Base-by-base conservation (phyloP, 2,888 invertebrate species). In the Tetragonula carbonaria region DNA sequence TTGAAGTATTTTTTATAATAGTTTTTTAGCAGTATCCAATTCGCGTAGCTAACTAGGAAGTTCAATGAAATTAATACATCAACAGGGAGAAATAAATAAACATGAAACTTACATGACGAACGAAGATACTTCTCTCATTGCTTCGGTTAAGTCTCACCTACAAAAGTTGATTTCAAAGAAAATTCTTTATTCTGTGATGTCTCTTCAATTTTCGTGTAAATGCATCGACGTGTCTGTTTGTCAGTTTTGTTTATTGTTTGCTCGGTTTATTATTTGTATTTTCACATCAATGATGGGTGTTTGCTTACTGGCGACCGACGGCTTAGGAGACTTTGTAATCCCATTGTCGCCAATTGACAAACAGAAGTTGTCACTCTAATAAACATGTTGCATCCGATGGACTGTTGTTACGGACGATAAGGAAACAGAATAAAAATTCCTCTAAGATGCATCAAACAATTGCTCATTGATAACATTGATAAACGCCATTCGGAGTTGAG, bases 211-310 rank as follows among this genome's bases (percentile, higher is more conserved):
- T 28, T 71, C 67, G n/a, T 38, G 33, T 51, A 63, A 71, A 21
- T 53, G 28, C 62, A 72, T 23, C 23, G 71, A 53, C 55, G 8
- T 8, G 62, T 68, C 57, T 18, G 53, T 63, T 67, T 68, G 33
- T 5, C 53, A 55, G 33, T 53, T 38, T 66, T 84, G 65, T 73
- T 83, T 84, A 57, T 79, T 84, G 63, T 91, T 90, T 85, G 87
- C 89, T 84, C 84, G 88, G 87, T 92, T 91, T 91, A 90, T 91
- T 93, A 83, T 91, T 93, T 92, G 88, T 92, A 88, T 92, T 92
- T 93, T 91, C 90, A 83, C 84, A 84, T 82, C 70, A 87, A 89
- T 86, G 89, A 90, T 89, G 86, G 83, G 0, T 91, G 75, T 90
- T 89, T 87, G 86, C 78, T 74, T 66, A 74, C 65, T 80, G 92